phyloP scores from a whole-genome alignment of 2,797 vertebrate species.

The Hephaestus fuliginosus region DNA sequence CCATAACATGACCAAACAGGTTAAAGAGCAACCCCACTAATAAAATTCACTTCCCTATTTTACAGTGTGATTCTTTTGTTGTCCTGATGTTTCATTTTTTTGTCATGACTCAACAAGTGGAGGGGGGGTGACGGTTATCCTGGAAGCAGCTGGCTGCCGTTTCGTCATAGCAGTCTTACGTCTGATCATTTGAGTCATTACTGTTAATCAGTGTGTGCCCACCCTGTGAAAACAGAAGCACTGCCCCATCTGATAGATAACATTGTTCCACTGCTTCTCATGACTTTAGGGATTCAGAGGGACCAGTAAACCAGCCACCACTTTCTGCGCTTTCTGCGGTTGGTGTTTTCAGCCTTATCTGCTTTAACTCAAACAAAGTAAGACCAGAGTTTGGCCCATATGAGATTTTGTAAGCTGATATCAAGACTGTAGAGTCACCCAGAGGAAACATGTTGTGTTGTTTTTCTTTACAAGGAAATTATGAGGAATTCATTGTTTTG shows the following conservation, averaged over 20 bases:
- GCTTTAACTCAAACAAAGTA: not conserved
- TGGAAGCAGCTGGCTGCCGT: constrained; percentile 37
- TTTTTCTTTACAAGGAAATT: not conserved
- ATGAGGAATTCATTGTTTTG: not conserved
- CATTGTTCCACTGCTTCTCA: constrained; percentile 23
- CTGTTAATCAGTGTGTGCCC: constrained; percentile 41
- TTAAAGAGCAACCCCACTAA: constrained; percentile 12
- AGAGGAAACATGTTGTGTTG: not conserved
- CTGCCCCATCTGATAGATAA: constrained; percentile 29
- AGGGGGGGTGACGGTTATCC: constrained; percentile 14
- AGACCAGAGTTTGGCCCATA: not conserved
- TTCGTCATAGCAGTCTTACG: constrained; percentile 24
- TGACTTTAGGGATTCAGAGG: not conserved
- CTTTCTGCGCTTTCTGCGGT: not conserved
- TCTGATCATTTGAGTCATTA: constrained; percentile 59
- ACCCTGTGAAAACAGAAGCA: constrained; percentile 29
- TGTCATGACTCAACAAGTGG: constrained; percentile 63
- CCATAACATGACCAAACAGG: constrained; percentile 25
- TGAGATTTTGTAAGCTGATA: not conserved
- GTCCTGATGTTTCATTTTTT: constrained; percentile 37
- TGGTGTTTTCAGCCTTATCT: constrained; percentile 12
- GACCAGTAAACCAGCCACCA: not conserved
- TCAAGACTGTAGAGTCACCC: not conserved
- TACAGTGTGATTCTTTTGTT: constrained; percentile 31
- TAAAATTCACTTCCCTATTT: constrained; percentile 44